Conservation (phyloP, 92 coral and sea anemone species). For the Epizoanthus scotinus region DNA sequence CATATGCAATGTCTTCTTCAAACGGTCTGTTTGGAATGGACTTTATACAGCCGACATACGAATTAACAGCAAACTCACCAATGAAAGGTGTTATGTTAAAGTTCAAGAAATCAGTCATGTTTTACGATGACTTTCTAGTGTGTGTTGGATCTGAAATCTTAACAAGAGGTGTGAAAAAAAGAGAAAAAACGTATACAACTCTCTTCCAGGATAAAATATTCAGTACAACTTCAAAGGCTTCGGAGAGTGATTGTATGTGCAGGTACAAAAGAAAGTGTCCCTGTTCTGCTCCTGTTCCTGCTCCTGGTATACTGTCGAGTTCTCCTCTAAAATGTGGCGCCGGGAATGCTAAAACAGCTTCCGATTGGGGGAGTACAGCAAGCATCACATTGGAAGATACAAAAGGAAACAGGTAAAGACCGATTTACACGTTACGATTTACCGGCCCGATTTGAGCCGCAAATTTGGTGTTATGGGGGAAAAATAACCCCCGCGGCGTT, state of each 20-base stretch:
- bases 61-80: background rate
- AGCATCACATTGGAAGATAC: background rate
- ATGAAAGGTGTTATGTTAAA: constrained; percentile 26
- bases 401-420: background rate
- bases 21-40: constrained; percentile 80
- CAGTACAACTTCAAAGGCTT: background rate
- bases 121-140: constrained; percentile 65
- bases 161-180: background rate
- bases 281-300: too few species aligned
- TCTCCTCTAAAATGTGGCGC: background rate
- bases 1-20: constrained; percentile 6
- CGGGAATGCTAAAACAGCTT: background rate
- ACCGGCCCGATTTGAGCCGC: too few species aligned
- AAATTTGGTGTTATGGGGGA: too few species aligned
- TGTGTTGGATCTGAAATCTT: constrained; percentile 57
- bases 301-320: background rate
- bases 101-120: constrained; percentile 77
- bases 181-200: background rate
- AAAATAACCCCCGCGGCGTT: too few species aligned
- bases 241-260: background rate
- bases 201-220: constrained; percentile 67
- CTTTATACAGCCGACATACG: constrained; percentile 60
- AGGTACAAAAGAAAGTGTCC: background rate
- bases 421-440: too few species aligned
- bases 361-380: background rate